These are phyloP conservation scores for Phalacrocorax aristotelis DNA, from an alignment of 2,113 vertebrate genomes.

Conservation along the genomic window DNA sequence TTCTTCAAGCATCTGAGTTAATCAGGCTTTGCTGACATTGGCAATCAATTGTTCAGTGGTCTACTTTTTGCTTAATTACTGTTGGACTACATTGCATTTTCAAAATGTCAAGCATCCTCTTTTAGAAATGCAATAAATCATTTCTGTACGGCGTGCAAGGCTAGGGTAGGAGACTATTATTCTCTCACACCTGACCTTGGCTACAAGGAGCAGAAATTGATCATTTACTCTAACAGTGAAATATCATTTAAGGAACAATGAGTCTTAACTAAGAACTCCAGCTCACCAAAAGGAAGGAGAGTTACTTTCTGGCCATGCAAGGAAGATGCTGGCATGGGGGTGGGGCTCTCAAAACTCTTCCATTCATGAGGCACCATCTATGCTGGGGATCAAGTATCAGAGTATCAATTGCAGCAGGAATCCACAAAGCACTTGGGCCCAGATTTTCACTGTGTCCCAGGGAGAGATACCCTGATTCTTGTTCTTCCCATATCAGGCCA, in stretches of 20 bases:
- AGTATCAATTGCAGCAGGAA: not conserved
- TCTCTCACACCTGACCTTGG: conserved; percentile 73
- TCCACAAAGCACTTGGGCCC: not conserved
- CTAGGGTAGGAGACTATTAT: conserved; percentile 52
- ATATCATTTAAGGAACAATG: conserved; percentile 39
- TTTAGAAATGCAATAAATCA: conserved; percentile 79
- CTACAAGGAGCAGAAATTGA: conserved; percentile 56
- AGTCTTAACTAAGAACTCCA: conserved; percentile 6
- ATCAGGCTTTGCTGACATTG: conserved; percentile 75
- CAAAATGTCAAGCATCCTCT: conserved; percentile 77
- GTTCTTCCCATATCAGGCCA: not conserved
- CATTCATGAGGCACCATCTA: not conserved
- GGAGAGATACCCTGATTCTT: not conserved
- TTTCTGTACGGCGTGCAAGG: conserved; percentile 30
- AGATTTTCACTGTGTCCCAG: not conserved
- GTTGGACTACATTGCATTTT: conserved; percentile 70
- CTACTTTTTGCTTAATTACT: conserved; percentile 79
- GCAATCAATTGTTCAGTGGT: conserved; percentile 74
- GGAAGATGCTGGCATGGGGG: not conserved
- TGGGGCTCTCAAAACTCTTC: not conserved
- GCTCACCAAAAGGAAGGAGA: not conserved
- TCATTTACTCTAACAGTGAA: conserved; percentile 52
- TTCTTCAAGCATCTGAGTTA: conserved; percentile 76
- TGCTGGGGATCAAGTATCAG: not conserved
- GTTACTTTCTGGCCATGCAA: not conserved